phyloP scores from a whole-genome alignment of 1,140 invertebrate species.

The Scaptomyza montana region DNA sequence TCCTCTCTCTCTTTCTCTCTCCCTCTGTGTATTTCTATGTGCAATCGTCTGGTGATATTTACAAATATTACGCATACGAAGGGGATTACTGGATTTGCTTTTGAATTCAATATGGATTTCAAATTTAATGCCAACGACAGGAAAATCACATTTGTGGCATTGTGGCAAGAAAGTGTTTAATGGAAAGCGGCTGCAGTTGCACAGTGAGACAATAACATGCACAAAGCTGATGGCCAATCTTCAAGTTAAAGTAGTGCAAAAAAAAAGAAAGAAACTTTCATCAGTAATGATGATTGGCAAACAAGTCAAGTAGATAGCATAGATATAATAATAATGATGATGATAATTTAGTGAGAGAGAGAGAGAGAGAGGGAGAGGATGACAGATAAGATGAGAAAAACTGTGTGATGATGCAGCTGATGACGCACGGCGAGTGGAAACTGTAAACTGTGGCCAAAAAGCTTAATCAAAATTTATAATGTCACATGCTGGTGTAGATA shows the following conservation, averaged over 20 bases:
- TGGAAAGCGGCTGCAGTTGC: not conserved
- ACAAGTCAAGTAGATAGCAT: constrained; percentile 20
- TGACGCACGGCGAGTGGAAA: not conserved
- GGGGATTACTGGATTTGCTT: constrained; percentile 26
- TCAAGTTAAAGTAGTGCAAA: constrained; percentile 18
- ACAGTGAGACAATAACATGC: constrained; percentile 36
- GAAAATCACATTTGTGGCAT: constrained; percentile 29
- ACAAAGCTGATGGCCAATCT: constrained; percentile 45
- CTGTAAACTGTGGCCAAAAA: constrained; percentile 46
- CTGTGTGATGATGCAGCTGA: constrained; percentile 5
- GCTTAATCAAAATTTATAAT: constrained; percentile 58
- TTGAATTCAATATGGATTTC: constrained; percentile 32
- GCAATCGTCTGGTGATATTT: constrained; percentile 23
- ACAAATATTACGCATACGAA: constrained; percentile 56
- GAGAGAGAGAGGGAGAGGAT: not conserved
- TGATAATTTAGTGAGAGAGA: not conserved
- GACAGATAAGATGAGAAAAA: not conserved
- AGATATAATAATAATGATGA: constrained; percentile 18
- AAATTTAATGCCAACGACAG: constrained; percentile 28
- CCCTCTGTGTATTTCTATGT: not conserved
- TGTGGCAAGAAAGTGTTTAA: constrained; percentile 24
- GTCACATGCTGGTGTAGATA: constrained; percentile 60
- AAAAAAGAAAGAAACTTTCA: constrained; percentile 25
- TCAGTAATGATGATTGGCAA: constrained; percentile 24
- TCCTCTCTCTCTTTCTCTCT: too few relatives aligned